phyloP scores from a whole-genome alignment of 1,140 invertebrate species.

The Zaprionus gabonicus region DNA sequence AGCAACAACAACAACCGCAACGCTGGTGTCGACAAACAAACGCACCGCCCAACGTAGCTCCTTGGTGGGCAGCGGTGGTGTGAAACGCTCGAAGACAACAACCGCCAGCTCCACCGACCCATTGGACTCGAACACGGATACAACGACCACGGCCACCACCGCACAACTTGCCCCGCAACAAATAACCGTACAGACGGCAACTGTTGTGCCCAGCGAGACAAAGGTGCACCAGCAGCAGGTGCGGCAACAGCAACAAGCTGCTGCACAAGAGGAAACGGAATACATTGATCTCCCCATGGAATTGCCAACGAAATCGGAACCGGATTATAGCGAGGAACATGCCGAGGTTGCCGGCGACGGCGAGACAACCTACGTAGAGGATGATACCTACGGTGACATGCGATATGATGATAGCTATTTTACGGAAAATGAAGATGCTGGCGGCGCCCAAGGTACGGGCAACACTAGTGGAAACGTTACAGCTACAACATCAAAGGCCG shows the following conservation, averaged over 20 bases:
- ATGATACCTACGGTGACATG: slow-evolving; percentile 84
- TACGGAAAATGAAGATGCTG: slow-evolving; percentile 82
- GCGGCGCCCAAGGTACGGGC: slow-evolving; percentile 53
- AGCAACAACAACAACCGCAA: slow-evolving; percentile 75
- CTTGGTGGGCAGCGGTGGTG: slow-evolving; percentile 46
- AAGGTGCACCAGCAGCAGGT: slow-evolving; percentile 53
- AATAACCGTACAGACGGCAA: slow-evolving; percentile 77
- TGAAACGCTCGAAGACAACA: slow-evolving; percentile 62
- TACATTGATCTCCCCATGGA: slow-evolving; percentile 83
- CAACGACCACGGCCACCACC: slow-evolving; percentile 55
- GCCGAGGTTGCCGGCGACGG: slow-evolving; percentile 80
- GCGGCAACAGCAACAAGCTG: slow-evolving; percentile 53
- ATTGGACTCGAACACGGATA: slow-evolving; percentile 51
- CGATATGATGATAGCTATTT: slow-evolving; percentile 84
- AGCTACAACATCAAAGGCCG: slow-evolving; percentile 80
- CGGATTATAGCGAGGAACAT: slow-evolving; percentile 81
- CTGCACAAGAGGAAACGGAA: slow-evolving; percentile 66
- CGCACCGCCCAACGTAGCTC: slow-evolving; percentile 69
- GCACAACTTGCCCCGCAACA: slow-evolving; percentile 63
- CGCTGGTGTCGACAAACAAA: slow-evolving; percentile 78
- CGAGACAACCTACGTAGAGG: slow-evolving; percentile 82
- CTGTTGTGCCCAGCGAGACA: slow-evolving; percentile 54
- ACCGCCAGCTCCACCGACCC: slow-evolving; percentile 62
- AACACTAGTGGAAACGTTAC: slow-evolving; percentile 58
- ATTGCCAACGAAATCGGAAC: slow-evolving; percentile 84